These are phyloP conservation scores for Amphipyra tragopoginis DNA, from an alignment of 2,888 invertebrate species.

Conservation along the genomic window DNA sequence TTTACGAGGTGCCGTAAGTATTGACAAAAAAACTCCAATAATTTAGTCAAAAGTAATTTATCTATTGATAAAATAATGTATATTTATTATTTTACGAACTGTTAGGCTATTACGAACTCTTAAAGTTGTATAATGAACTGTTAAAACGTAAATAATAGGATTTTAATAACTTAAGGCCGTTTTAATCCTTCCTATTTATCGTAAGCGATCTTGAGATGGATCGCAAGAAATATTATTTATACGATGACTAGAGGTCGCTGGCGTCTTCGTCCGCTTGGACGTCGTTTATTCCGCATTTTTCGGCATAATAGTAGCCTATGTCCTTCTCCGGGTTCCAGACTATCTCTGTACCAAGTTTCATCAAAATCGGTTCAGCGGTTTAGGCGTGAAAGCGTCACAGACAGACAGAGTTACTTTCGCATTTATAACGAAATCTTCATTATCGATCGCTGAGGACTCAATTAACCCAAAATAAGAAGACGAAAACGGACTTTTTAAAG, in stretches of 20 bases:
- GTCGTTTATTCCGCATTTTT: too few relatives aligned
- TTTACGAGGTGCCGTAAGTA: conserved; percentile 39
- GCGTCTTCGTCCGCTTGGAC: too few relatives aligned
- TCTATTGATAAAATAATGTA: conserved; percentile 36
- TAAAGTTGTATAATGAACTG: conserved; percentile 35
- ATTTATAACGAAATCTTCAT: neutral
- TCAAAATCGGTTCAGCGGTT: too few relatives aligned
- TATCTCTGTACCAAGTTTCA: too few relatives aligned
- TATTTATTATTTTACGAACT: conserved; percentile 38
- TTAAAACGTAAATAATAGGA: conserved; percentile 32
- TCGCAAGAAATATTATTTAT: neutral
- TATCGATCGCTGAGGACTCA: neutral
- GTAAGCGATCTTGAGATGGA: conserved; percentile 5
- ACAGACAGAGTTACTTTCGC: too few relatives aligned
- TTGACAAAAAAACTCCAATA: conserved; percentile 22
- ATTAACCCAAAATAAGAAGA: neutral
- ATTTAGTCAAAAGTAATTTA: conserved; percentile 30
- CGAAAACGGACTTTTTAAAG: too few relatives aligned
- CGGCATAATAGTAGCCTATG: too few relatives aligned
- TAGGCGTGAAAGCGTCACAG: too few relatives aligned
- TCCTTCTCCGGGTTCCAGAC: too few relatives aligned
- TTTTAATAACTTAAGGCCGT: conserved; percentile 12
- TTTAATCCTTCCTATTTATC: conserved; percentile 13
- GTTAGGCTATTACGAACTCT: conserved; percentile 15
- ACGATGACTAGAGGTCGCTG: conserved; percentile 11